Base-by-base conservation (phyloP, 2,113 vertebrate genomes). In the Bubalus kerabau region DNA sequence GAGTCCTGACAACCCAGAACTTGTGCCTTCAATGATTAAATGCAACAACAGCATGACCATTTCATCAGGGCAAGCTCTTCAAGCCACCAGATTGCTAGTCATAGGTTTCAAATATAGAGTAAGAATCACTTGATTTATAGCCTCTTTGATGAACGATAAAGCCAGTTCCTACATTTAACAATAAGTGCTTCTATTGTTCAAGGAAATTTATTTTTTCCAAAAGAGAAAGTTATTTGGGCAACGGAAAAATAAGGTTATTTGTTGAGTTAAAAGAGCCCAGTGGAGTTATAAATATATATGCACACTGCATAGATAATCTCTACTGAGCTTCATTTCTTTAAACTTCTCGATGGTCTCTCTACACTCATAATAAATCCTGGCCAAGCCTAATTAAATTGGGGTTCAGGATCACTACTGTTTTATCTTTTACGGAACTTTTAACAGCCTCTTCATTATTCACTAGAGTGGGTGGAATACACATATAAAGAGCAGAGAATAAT, bases 341-440 rank as follows among this genome's bases (percentile, higher is more conserved):
- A 97, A 86, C 62, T 81, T 91, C 60, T 48, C 17, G 16, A 85
- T 15, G 16, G 52, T 82, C 90, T 96, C 74, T 85, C 82, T 90
- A 48, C 43, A 83, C 57, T 97, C 36, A 16, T 82, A 94, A 97
- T 97, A 96, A 97, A 96, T 97, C 94, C 83, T 90, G 36, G 56
- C 89, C 52, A 57, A 80, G 43, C 80, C 93, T 98, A 97, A 98
- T 98, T 98, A 97, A 97, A 97, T 46, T 97, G 96, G 97, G 87
- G 90, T 74, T 97, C 95, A 57, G 89, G 81, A 87, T 97, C 96
- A 92, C 91, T 88, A 92, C 64, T 94, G 81, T 96, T 98, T 95
- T 98, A 95, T 98, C 87, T 94, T 95, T 97, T 92, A 96, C 36
- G 3, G 64, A 96, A 94, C 94, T 91, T 96, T 87, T 92, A 96